Conservation (phyloP, 2,888 invertebrate species). For the Xestia rhomboidea region DNA sequence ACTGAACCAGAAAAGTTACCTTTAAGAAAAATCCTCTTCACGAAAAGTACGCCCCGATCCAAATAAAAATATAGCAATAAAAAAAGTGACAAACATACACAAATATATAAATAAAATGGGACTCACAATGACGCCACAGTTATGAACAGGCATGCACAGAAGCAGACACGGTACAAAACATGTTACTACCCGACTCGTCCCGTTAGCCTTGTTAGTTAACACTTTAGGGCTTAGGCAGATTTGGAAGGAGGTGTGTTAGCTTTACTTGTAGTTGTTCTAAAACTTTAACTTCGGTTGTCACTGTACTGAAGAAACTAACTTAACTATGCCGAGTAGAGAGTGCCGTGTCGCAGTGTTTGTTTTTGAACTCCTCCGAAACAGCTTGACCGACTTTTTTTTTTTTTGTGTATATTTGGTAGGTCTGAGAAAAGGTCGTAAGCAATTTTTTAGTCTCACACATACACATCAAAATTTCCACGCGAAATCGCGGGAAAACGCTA, state of each 20-base stretch:
- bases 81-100: constrained; percentile 44
- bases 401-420: too few relatives aligned
- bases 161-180: constrained; percentile 80
- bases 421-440: too few relatives aligned
- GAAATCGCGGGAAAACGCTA: too few relatives aligned
- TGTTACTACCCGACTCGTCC: constrained; percentile 73
- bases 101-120: constrained; percentile 33
- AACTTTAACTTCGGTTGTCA: not conserved
- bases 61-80: constrained; percentile 17
- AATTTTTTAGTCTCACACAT: too few relatives aligned
- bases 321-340: not conserved
- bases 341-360: too few relatives aligned
- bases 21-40: not conserved
- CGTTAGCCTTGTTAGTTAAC: constrained; percentile 77
- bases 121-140: constrained; percentile 71
- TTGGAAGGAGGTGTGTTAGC: constrained; percentile 18
- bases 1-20: not conserved
- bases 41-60: not conserved
- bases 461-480: too few relatives aligned
- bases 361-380: too few relatives aligned
- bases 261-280: not conserved
- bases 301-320: not conserved
- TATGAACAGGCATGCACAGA: constrained; percentile 82
- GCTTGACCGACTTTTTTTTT: too few relatives aligned
- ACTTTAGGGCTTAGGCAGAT: constrained; percentile 51